Base-by-base conservation (phyloP, 2,888 invertebrate species). In the Pachliopta kotzebuea region DNA sequence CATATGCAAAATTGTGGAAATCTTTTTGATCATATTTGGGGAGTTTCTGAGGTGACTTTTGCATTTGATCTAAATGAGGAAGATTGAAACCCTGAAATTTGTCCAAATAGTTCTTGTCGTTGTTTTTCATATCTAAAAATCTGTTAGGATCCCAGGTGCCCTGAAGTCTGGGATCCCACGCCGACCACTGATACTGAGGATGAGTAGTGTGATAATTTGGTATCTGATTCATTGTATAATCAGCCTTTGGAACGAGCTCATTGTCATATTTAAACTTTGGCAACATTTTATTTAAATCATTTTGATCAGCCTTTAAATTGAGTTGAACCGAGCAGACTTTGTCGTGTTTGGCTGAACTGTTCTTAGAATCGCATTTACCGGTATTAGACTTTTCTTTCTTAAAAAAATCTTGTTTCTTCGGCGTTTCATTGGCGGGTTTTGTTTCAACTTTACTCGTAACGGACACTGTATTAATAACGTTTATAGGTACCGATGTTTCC, bases 171-270 rank as follows among this genome's bases (percentile, higher is more conserved):
- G 88, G 87, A 70, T 93, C 93, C 93, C 94, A 94, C 2, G 90
- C 88, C 29, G 94, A 94, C 92, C 94, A 94, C 72, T 93, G 93
- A 71, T 94, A 95, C 74, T 94, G 94, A 0, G 91, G 83, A 68
- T 92, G 92, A 0, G 93, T 92, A 56, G 94, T 92, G 74, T 94
- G 94, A 74, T 95, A 95, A 75, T 95, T 95, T 1, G 94, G 94
- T 60, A 94, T 92, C 72, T 94, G 94, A 81, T 95, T 94, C 82
- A 93, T 92, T 1, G 93, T 81, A 72, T 94, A 94, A 72, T 94
- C 95, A 0, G 94, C 90, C 74, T 93, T 93, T 0, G 93, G 91
- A 20, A 93, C 83, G 31, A 93, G 72, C 66, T 92, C 93, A 68
- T 93, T 93, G 70, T 92, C 92, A 65, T 92, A 92, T 69, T 92